These are phyloP conservation scores for Polyommatus iphigenia DNA, from an alignment of 2,888 invertebrate species.

Conservation along the genomic window DNA sequence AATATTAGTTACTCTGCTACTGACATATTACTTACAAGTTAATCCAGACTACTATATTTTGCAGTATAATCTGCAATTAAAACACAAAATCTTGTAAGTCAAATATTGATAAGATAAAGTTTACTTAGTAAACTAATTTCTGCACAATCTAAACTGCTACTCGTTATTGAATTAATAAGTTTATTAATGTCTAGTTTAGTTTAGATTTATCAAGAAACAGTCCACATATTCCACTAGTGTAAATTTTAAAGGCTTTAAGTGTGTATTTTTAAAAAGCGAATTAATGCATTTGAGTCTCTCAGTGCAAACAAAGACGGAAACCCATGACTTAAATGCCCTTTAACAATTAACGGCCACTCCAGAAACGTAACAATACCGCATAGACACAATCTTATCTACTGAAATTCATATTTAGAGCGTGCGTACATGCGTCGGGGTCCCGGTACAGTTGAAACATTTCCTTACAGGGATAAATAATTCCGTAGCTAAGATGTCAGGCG, in stretches of 20 bases:
- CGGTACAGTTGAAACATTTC: constrained; percentile 41
- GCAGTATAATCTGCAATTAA: neutral
- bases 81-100: neutral
- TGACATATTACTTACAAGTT: neutral
- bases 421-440: neutral
- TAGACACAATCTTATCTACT: constrained; percentile 10
- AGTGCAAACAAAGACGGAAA: neutral
- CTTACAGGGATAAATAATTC: constrained; percentile 43
- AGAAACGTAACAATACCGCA: constrained; percentile 1
- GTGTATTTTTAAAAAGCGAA: no score
- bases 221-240: no score
- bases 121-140: neutral
- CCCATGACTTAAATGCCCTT: neutral
- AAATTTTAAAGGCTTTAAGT: no score
- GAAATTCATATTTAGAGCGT: constrained; percentile 19
- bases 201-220: neutral
- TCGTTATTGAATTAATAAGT: neutral
- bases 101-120: neutral
- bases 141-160: neutral
- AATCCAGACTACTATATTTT: neutral
- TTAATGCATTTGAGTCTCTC: no score
- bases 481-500: constrained; percentile 45
- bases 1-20: neutral
- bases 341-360: neutral
- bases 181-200: neutral